Evolutionary conservation across 2,797 vertebrate genomes (phyloP).

Genomic region (Sardinella longiceps): DNA sequence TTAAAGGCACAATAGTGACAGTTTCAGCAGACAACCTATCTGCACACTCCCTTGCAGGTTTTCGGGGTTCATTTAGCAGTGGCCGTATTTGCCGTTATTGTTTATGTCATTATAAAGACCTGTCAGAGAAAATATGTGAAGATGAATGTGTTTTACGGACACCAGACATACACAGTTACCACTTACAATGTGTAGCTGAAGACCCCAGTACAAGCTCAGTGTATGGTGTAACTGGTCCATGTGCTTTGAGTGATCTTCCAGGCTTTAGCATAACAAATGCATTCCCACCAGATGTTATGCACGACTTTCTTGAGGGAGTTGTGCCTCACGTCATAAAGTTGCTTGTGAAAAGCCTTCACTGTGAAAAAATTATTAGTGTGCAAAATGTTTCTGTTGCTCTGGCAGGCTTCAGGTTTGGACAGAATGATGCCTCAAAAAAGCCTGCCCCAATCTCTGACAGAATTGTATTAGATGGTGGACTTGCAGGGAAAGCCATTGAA

Average conservation of each 20-base stretch:
- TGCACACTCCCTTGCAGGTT: slow-evolving; percentile 40
- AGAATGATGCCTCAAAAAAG: slow-evolving; percentile 17
- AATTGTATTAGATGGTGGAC: slow-evolving; percentile 29
- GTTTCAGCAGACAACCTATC: slow-evolving; percentile 40
- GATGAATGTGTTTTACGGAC: slow-evolving; percentile 30
- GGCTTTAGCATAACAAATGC: slow-evolving; percentile 29
- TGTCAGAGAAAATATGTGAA: slow-evolving; percentile 37
- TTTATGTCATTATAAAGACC: slow-evolving; percentile 32
- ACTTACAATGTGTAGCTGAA: slow-evolving; percentile 16
- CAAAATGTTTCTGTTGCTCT: slow-evolving; percentile 32
- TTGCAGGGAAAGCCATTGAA: slow-evolving; percentile 31
- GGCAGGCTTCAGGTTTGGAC: slow-evolving; percentile 31
- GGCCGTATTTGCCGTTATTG: slow-evolving; percentile 31
- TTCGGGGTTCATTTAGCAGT: slow-evolving; percentile 31
- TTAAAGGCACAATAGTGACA: slow-evolving; percentile 39
- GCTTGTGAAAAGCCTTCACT: slow-evolving; percentile 15
- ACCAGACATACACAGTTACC: slow-evolving; percentile 21
- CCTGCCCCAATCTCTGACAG: slow-evolving; percentile 34
- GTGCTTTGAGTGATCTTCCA: slow-evolving; percentile 25
- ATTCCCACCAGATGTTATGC: slow-evolving; percentile 39
- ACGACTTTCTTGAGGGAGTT: slow-evolving; percentile 29
- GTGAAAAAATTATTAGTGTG: slow-evolving; percentile 26
- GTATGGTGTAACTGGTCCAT: slow-evolving; percentile 31
- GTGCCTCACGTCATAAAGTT: slow-evolving; percentile 34
- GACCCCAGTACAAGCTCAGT: slow-evolving; percentile 20